Evolutionary conservation across 2,113 vertebrate species (phyloP).

Genomic region (Mungos mungo): DNA sequence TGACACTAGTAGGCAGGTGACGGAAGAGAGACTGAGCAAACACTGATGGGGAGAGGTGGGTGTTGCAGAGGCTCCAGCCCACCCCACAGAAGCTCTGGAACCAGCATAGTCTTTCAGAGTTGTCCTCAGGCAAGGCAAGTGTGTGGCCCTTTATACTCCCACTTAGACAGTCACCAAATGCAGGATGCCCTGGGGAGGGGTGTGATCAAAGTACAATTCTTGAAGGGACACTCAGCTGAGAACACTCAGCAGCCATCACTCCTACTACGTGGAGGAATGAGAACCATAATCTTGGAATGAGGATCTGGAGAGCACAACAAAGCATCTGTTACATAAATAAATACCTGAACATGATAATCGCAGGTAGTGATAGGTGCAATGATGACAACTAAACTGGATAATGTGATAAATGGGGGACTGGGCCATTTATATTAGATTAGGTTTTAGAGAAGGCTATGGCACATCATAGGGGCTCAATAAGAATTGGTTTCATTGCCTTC

Average conservation of each 20-base stretch:
- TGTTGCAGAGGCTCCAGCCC: background rate
- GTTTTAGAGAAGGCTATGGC: background rate
- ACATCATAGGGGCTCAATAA: background rate
- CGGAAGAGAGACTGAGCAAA: background rate
- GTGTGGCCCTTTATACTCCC: background rate
- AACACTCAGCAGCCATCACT: background rate
- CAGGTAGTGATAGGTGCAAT: background rate
- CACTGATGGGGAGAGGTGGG: background rate
- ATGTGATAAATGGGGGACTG: background rate
- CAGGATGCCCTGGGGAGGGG: background rate
- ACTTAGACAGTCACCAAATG: background rate
- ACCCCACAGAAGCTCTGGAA: background rate
- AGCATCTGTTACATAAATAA: background rate
- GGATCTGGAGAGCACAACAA: background rate
- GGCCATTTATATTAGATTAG: background rate
- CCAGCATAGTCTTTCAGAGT: background rate
- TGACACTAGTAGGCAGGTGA: background rate
- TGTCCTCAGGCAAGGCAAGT: background rate
- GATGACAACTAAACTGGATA: background rate
- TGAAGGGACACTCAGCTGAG: background rate
- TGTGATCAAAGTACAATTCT: background rate
- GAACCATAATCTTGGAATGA: background rate
- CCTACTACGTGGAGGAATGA: background rate
- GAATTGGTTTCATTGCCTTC: background rate
- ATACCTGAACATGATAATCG: background rate